These are phyloP conservation scores for Callorhinus ursinus DNA, from an alignment of 2,113 vertebrate genomes.

Conservation along the genomic window DNA sequence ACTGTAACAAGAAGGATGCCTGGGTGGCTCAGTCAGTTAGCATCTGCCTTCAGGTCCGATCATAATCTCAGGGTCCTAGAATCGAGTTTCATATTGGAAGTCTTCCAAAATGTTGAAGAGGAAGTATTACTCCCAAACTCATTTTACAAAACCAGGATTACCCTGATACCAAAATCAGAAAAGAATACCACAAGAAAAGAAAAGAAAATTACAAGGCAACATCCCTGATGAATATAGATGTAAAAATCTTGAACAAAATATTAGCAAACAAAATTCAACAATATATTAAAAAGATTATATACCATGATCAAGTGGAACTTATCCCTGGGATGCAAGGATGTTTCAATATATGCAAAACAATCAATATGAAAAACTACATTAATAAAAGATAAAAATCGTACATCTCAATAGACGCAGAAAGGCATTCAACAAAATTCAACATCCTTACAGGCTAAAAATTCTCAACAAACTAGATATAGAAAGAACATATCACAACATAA, in stretches of 20 bases:
- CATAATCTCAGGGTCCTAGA: no score
- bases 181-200: background rate
- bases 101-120: background rate
- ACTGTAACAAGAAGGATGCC: background rate
- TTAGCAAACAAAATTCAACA: background rate
- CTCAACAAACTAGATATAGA: background rate
- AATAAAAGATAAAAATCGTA: background rate
- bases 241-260: background rate
- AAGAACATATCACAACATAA: background rate
- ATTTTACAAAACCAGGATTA: background rate
- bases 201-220: background rate
- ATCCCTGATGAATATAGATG: background rate
- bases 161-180: background rate
- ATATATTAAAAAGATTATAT: background rate
- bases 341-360: background rate
- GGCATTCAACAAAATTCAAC: background rate
- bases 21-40: no score
- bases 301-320: background rate
- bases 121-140: background rate
- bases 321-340: background rate
- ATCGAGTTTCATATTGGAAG: background rate
- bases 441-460: background rate
- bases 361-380: background rate
- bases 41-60: no score
- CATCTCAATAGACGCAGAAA: background rate